These are phyloP conservation scores for Drosophila nasuta DNA, from an alignment of 1,140 invertebrate genomes.

Conservation along the genomic window DNA sequence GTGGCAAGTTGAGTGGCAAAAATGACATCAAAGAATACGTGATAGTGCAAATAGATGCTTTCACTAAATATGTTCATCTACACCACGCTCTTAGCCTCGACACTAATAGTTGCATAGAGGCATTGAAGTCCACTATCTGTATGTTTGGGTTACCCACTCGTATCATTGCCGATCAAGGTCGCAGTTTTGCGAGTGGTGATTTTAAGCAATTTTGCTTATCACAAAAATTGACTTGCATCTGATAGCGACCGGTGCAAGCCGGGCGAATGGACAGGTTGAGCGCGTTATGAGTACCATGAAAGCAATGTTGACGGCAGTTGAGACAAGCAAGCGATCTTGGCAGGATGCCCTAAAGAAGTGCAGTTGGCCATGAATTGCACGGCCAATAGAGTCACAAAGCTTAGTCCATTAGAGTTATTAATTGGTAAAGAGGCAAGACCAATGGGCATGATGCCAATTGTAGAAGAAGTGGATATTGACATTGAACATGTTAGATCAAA, in stretches of 20 bases:
- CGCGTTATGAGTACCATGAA: constrained; percentile 20
- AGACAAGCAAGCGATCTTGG: constrained; percentile 4
- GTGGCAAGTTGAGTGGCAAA: not conserved
- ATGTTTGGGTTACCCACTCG: constrained; percentile 15
- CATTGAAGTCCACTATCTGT: constrained; percentile 18
- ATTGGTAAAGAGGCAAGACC: constrained; percentile 13
- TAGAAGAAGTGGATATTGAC: not conserved
- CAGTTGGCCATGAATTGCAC: not conserved
- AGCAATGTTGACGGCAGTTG: constrained; percentile 17
- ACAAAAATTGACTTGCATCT: constrained; percentile 5
- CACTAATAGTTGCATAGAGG: not conserved
- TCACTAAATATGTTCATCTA: not conserved
- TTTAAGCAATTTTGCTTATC: not conserved
- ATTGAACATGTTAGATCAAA: not conserved
- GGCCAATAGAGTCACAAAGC: constrained; percentile 6
- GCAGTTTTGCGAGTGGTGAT: constrained; percentile 13
- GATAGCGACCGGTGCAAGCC: constrained; percentile 11
- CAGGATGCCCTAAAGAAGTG: constrained; percentile 1
- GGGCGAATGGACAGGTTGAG: constrained; percentile 10
- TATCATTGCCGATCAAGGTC: constrained; percentile 9
- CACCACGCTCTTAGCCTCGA: no score
- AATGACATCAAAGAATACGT: not conserved
- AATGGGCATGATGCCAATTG: constrained; percentile 2
- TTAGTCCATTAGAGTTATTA: constrained; percentile 6
- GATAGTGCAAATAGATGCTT: no score